Base-by-base conservation (phyloP, 2,888 invertebrate species). In the Scaptomyza tumidula region DNA sequence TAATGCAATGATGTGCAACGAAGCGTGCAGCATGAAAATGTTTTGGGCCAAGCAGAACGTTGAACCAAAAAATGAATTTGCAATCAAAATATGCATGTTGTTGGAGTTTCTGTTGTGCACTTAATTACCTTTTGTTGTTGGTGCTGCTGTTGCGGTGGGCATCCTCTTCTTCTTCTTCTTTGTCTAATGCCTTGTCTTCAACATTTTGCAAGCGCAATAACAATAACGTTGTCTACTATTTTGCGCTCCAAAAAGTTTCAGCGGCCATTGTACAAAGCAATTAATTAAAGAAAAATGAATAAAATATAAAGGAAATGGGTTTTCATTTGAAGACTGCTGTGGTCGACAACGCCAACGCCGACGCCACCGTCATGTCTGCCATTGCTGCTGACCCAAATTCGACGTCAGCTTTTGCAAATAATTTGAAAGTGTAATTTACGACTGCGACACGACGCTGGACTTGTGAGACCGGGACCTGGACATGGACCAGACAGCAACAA, bases 1-100 rank as follows among this genome's bases (percentile, higher is more conserved):
- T 70, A 83, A 81, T 78, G 81, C 81, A 83, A 81, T 83, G 84
- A 80, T 71, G 81, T 83, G 81, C 78, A 81, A 78, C 81, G 75
- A 71, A 75, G 81, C 81, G 69, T 81, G 81, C 80, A 76, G 71
- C 82, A 80, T 80, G 82, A 75, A 78, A 78, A 76, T 65, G 63
- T 67, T 70, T 74, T 71, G 71, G 73, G 58, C 62, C 66, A 73
- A 73, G 73, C 71, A 80, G 82, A 80, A 80, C 82, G 82, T 76
- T 81, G 75, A 80, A 71, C 82, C 71, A 81, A 75, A 72, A 71
- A 71, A 58, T 75, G 49, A 71, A 78, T 78, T 78, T 70, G 79
- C 78, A 78, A 78, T 72, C 69, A 63, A 78, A 66, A 53, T 65
- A 75, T 35, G n/a, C 56, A 56, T 56, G 33, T 56, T 56, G 45